phyloP scores from a whole-genome alignment of 1,140 invertebrate genomes.

The Drosophila truncata region DNA sequence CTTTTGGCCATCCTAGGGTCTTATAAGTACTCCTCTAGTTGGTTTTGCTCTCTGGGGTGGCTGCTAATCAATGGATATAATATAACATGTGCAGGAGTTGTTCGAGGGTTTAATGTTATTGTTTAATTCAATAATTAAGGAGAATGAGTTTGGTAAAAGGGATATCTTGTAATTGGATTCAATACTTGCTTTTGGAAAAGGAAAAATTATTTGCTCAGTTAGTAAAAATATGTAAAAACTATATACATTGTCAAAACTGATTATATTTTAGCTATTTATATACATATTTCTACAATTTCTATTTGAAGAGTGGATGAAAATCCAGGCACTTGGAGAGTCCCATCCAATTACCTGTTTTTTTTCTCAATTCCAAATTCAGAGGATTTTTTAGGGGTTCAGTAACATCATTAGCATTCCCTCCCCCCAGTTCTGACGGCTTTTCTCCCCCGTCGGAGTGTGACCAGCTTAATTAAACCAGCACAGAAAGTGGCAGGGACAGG shows the following conservation, averaged over 20 bases:
- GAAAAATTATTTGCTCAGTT: no score
- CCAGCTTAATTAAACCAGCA: constrained; percentile 54
- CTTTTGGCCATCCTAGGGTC: constrained; percentile 53
- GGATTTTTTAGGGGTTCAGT: constrained; percentile 10
- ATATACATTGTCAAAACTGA: no score
- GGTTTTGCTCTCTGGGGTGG: neutral
- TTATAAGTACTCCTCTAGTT: constrained; percentile 34
- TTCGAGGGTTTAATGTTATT: neutral
- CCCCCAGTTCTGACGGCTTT: neutral
- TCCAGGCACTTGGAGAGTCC: neutral
- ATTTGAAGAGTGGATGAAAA: neutral
- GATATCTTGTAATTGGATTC: neutral
- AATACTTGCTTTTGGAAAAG: no score
- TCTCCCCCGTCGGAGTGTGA: constrained; percentile 25
- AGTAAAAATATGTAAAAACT: no score
- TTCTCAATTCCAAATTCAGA: neutral
- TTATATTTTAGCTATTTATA: no score
- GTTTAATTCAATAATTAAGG: constrained; percentile 16
- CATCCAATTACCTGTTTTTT: neutral
- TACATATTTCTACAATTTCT: no score
- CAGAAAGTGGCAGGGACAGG: constrained; percentile 13
- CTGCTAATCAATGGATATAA: neutral
- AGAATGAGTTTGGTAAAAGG: neutral
- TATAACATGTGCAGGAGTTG: constrained; percentile 15
- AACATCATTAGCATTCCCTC: neutral